phyloP scores from a whole-genome alignment of 92 coral and sea anemone species.

The Porites divaricata region DNA sequence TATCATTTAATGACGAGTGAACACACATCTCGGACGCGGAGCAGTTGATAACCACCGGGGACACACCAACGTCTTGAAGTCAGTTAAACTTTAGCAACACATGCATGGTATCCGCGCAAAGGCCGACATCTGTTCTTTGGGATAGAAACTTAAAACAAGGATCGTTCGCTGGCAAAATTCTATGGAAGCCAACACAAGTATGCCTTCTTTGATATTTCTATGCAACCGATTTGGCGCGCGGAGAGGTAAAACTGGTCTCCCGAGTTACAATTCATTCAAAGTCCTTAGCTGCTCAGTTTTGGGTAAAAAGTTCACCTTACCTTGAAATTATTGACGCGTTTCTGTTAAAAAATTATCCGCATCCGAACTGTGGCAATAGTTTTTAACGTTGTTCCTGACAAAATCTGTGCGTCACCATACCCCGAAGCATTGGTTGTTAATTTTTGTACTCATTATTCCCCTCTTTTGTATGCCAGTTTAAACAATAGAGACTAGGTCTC shows the following conservation, averaged over 20 bases:
- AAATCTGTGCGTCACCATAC: slow-evolving; percentile 13
- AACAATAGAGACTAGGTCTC: slow-evolving; percentile 25
- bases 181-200: slow-evolving; percentile 81
- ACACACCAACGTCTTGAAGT: not conserved
- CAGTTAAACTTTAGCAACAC: not conserved
- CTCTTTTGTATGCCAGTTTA: slow-evolving; percentile 38
- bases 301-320: slow-evolving; percentile 6
- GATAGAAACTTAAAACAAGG: slow-evolving; percentile 30
- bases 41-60: not conserved
- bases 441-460: slow-evolving; percentile 8
- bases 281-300: slow-evolving; percentile 27
- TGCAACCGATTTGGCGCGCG: slow-evolving; percentile 72
- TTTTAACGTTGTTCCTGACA: not conserved
- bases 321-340: not conserved
- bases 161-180: slow-evolving; percentile 90
- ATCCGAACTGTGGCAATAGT: not conserved
- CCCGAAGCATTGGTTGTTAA: slow-evolving; percentile 4
- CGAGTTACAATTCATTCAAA: slow-evolving; percentile 70
- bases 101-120: not conserved
- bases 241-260: slow-evolving; percentile 63
- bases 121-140: slow-evolving; percentile 15
- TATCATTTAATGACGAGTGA: not conserved
- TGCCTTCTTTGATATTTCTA: slow-evolving; percentile 78
- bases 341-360: not conserved
- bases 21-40: no score